A percentile compares a stretch with the other conserved stretches of the same genome.
Conservation (phyloP, 1,140 invertebrate genomes). For the Nebria ingens region DNA sequence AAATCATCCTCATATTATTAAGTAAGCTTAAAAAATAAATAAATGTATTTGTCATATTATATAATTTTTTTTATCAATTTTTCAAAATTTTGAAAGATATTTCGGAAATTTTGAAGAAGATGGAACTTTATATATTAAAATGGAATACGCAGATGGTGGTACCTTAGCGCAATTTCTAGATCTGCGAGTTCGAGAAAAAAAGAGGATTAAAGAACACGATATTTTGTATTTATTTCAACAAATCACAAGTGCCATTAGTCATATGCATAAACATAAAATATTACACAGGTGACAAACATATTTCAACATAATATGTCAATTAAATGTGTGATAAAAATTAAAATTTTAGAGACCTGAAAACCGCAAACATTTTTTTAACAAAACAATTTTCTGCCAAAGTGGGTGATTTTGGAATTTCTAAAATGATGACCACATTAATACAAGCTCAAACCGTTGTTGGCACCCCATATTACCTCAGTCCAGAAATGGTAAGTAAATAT, state of each 20-base stretch:
- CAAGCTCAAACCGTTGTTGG: constrained; percentile 68
- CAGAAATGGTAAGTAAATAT: constrained; percentile 57
- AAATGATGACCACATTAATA: constrained; percentile 57
- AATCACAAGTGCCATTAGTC: constrained; percentile 55
- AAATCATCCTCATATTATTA: constrained; percentile 64
- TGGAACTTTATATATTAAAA: constrained; percentile 64
- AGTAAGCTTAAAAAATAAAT: no score
- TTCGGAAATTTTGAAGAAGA: constrained; percentile 66
- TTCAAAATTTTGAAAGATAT: constrained; percentile 40
- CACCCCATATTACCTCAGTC: constrained; percentile 73
- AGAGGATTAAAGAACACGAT: constrained; percentile 14
- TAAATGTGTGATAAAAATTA: not conserved
- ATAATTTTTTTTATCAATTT: no score
- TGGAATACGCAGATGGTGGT: constrained; percentile 72
- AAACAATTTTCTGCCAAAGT: constrained; percentile 55
- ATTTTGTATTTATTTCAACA: constrained; percentile 58
- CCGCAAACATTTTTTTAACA: constrained; percentile 67
- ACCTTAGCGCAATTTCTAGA: constrained; percentile 55
- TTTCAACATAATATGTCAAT: not conserved
- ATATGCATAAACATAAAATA: constrained; percentile 64
- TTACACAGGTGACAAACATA: constrained; percentile 49
- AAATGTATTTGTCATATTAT: no score
- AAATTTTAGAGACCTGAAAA: constrained; percentile 57
- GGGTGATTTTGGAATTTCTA: constrained; percentile 67
- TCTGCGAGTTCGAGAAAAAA: constrained; percentile 28